Evolutionary conservation across 53 echinoderm and acorn worm genomes (phyloP), one percentile per base, ranked within the genome.

Genomic region (Arbacia lixula): DNA sequence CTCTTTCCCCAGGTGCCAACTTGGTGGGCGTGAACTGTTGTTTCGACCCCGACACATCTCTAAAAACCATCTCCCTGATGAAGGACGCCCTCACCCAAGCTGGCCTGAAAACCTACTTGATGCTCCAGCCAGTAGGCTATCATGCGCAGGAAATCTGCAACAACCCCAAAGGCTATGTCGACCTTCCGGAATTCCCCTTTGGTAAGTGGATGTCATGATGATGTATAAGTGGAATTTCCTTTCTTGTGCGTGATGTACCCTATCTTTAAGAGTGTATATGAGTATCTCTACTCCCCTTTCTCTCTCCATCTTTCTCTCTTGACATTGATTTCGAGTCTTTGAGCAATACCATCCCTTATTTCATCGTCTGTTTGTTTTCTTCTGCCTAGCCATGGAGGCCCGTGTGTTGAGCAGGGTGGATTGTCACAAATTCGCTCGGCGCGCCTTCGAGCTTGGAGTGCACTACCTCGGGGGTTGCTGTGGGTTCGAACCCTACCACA

Each of bases 401-500:
- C 86, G 94, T 34, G 31, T 83, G 6, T 55, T 94, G 12, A 88
- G 86, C 4, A 83, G 94, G 56, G 75, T 82, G 11, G 94, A 94
- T 35, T 86, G 72, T 34, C 64, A 64, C n/a, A 49, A 61, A 36
- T 94, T 94, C 71, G 88, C 94, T 20, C 76, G 94, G 10, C 65
- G 85, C 39, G 94, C 94, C 11, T 91, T 61, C 54, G 76, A 94
- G 21, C 60, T 89, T 2, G 94, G 94, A 20, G 91, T 94, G 6
- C 60, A 51, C 12, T 94, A 91, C 65, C 74, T 94, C 46, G 94
- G 94, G 1, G 94, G 94, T 6, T 94, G 94, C 46, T 94, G 94
- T 54, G 94, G 94, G 2, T 94, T 91, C 58, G 95, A 92, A 30
- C 90, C 95, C 0, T 94, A 94, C 31, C 91, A 91, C 68, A 94